Conservation (phyloP, 2,888 invertebrate species). For the Cryptosula pallasiana region DNA sequence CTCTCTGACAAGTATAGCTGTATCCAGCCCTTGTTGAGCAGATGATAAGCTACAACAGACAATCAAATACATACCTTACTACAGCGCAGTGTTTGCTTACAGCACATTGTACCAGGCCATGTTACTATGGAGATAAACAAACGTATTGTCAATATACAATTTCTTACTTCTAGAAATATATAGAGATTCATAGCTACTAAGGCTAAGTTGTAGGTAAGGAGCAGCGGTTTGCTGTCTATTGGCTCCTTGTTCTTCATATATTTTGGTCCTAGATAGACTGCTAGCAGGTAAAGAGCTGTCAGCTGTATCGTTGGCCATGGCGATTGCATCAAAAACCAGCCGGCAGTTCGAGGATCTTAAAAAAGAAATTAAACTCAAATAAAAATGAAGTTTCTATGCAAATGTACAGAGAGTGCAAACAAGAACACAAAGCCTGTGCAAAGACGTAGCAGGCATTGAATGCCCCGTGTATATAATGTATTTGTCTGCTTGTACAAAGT, state of each 20-base stretch:
- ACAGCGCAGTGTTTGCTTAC: not conserved
- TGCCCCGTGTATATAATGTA: too few relatives aligned
- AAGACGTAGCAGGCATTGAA: too few relatives aligned
- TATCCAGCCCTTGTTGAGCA: conserved; percentile 36
- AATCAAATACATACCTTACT: not conserved
- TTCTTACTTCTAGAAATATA: conserved; percentile 47
- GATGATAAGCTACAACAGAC: conserved; percentile 34
- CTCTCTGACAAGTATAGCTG: conserved; percentile 50
- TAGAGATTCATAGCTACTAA: conserved; percentile 49
- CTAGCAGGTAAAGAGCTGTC: conserved; percentile 43
- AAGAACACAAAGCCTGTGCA: too few relatives aligned
- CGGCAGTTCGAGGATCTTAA: conserved; percentile 42
- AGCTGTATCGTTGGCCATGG: conserved; percentile 44
- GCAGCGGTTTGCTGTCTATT: conserved; percentile 37
- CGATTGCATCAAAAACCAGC: conserved; percentile 50
- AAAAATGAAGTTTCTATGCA: too few relatives aligned
- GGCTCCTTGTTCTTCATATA: conserved; percentile 46
- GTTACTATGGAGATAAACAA: too few relatives aligned
- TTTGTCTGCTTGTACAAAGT: too few relatives aligned
- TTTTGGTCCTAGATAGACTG: conserved; percentile 41
- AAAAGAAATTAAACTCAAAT: too few relatives aligned
- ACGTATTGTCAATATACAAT: too few relatives aligned
- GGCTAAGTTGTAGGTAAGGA: conserved; percentile 46
- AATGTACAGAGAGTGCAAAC: too few relatives aligned
- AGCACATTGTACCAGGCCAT: too few relatives aligned